Percentiles rank a stretch among this genome's conserved stretches.
Evolutionary conservation across 2,888 invertebrate genomes (phyloP).

Genomic region (Cancer borealis): DNA sequence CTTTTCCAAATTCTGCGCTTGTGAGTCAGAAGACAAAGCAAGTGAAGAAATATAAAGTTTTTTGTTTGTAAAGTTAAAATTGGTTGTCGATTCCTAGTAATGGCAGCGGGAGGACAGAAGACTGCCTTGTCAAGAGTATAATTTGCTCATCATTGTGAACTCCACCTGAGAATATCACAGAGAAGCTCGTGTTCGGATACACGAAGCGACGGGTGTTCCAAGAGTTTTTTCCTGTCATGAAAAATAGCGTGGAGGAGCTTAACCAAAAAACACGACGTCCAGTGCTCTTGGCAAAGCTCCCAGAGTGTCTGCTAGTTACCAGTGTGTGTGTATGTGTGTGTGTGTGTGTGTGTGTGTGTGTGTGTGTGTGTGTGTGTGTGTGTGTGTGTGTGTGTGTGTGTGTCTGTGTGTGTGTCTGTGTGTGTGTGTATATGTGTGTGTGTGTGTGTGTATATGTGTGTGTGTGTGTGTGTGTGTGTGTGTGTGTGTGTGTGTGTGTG

Average conservation of each 20-base stretch:
- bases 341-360: conserved; percentile 20
- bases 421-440: too few relatives aligned
- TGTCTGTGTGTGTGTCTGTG: too few relatives aligned
- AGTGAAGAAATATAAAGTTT: background rate
- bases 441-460: too few relatives aligned
- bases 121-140: background rate
- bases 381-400: too few relatives aligned
- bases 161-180: conserved; percentile 17
- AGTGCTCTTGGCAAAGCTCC: background rate
- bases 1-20: conserved; percentile 6
- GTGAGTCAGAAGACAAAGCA: conserved; percentile 34
- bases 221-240: background rate
- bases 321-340: conserved; percentile 24
- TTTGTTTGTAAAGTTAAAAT: background rate
- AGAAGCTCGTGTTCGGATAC: background rate
- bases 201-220: conserved; percentile 15
- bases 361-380: background rate
- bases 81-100: conserved; percentile 28
- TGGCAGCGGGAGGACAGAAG: background rate
- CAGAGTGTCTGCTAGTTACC: conserved; percentile 2
- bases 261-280: background rate
- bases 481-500: too few relatives aligned
- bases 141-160: background rate
- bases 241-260: background rate
- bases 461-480: too few relatives aligned